A percentile compares a stretch with the other conserved stretches of the same genome.
phyloP scores from a whole-genome alignment of 2,113 vertebrate genomes.

The Petaurus breviceps region DNA sequence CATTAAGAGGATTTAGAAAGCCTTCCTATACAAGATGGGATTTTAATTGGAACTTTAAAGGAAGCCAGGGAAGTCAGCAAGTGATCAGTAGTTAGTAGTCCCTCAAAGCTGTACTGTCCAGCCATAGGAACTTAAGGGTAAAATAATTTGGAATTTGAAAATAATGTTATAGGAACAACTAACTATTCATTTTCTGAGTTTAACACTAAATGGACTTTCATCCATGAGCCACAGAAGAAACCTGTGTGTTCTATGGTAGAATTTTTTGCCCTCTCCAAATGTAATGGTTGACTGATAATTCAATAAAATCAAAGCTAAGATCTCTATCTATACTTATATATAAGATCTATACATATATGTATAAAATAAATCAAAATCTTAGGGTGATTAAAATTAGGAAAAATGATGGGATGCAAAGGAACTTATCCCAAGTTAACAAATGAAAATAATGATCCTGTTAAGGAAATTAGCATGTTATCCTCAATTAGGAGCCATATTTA shows the following conservation, averaged over 20 bases:
- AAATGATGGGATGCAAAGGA: constrained; percentile 38
- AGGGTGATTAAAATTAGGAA: constrained; percentile 47
- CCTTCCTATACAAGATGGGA: neutral
- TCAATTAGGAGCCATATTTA: constrained; percentile 57
- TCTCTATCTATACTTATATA: constrained; percentile 23
- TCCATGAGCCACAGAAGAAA: constrained; percentile 75
- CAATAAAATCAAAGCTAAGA: neutral
- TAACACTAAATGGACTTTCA: constrained; percentile 66
- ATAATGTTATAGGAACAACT: neutral
- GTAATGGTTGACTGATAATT: constrained; percentile 62
- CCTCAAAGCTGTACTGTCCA: neutral
- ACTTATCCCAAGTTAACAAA: constrained; percentile 32
- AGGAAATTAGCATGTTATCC: constrained; percentile 37
- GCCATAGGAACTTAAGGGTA: neutral
- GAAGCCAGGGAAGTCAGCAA: neutral
- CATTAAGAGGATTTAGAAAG: neutral
- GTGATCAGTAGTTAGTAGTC: neutral
- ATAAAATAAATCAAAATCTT: constrained; percentile 44
- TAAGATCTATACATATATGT: constrained; percentile 17
- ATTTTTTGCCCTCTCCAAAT: constrained; percentile 65
- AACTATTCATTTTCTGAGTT: constrained; percentile 72
- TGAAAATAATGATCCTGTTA: constrained; percentile 7
- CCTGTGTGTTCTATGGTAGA: constrained; percentile 60
- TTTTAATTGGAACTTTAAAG: neutral
- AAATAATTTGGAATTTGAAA: neutral